These are phyloP conservation scores for Geodia barretti DNA, from an alignment of 37 sponge, comb jelly and placozoan genomes.

Conservation along the genomic window DNA sequence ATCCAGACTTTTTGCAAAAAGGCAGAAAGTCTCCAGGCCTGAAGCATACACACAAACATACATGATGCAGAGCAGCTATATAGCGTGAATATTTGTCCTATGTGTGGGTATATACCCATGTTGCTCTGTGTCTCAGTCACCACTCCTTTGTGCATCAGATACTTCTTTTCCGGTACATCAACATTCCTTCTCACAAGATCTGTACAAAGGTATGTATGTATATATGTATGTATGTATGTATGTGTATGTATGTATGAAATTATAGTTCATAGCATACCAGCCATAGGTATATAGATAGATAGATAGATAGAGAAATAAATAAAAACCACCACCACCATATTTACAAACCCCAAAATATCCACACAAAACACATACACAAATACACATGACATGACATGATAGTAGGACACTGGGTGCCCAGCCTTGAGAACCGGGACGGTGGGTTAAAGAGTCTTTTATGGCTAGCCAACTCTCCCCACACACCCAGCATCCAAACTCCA, in stretches of 20 bases:
- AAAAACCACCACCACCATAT: no score
- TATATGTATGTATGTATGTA: slow-evolving; percentile 1
- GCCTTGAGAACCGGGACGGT: no score
- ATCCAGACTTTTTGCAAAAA: no score
- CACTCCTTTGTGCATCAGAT: slow-evolving; percentile 61
- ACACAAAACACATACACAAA: slow-evolving; percentile 1
- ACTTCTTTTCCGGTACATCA: slow-evolving; percentile 77
- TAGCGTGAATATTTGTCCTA: neutral
- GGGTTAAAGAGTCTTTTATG: no score
- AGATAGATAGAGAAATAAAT: no score
- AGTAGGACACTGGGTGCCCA: no score
- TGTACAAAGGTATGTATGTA: neutral
- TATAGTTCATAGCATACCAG: neutral
- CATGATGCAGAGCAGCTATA: neutral
- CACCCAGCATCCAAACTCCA: no score
- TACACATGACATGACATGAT: no score
- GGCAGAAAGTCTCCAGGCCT: neutral
- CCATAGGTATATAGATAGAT: no score
- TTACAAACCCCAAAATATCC: neutral
- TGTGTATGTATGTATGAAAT: slow-evolving; percentile 25
- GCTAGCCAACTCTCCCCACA: no score
- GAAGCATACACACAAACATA: neutral
- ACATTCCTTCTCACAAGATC: slow-evolving; percentile 59
- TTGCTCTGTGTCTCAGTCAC: slow-evolving; percentile 83
- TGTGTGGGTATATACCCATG: slow-evolving; percentile 38